Conservation (phyloP, 2,888 invertebrate genomes). For the Ennomos quercinarius region DNA sequence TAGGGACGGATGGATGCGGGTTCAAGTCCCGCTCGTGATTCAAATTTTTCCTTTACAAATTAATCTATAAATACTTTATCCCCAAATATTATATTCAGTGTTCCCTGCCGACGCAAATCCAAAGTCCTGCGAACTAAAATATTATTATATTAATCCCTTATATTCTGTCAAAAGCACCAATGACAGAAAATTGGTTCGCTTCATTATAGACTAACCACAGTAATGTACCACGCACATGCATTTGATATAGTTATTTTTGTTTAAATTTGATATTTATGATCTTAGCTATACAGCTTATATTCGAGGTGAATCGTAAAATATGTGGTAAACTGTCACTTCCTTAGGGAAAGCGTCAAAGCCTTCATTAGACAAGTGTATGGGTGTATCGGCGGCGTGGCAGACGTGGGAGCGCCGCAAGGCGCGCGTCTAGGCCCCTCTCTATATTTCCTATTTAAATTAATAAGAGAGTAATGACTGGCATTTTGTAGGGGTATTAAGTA, state of each 20-base stretch:
- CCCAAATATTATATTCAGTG: too few species aligned
- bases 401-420: constrained; percentile 49
- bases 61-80: too few species aligned
- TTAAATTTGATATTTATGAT: constrained; percentile 31
- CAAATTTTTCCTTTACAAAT: too few species aligned
- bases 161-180: constrained; percentile 46
- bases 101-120: neutral
- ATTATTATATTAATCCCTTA: neutral
- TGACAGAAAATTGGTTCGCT: constrained; percentile 45
- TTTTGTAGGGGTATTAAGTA: constrained; percentile 36
- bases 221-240: constrained; percentile 36
- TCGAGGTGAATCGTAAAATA: neutral
- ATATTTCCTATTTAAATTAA: constrained; percentile 33
- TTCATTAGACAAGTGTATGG: constrained; percentile 60
- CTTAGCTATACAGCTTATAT: constrained; percentile 6
- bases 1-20: too few species aligned
- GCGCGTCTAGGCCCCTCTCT: constrained; percentile 34
- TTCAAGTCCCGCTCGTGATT: too few species aligned
- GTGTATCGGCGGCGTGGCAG: constrained; percentile 45
- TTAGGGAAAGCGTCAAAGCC: constrained; percentile 56
- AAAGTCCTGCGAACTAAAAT: neutral
- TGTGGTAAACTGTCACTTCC: constrained; percentile 40
- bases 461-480: constrained; percentile 48
- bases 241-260: constrained; percentile 26
- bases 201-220: constrained; percentile 50